Evolutionary conservation across 2,113 vertebrate genomes (phyloP).

Genomic region (Channa argus): DNA sequence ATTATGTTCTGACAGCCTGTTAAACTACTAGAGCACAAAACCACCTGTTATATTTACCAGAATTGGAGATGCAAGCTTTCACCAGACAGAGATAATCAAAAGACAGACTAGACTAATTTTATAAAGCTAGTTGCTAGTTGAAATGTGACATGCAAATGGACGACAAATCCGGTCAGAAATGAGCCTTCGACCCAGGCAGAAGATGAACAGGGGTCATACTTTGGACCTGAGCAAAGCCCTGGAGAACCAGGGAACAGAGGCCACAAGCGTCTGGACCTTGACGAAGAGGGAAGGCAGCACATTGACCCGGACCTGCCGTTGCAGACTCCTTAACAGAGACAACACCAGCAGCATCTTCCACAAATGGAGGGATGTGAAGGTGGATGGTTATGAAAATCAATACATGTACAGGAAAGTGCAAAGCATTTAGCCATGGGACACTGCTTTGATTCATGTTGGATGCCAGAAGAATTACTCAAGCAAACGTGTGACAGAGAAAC

Average conservation of each 20-base stretch:
- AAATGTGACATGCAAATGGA: conserved; percentile 13
- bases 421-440: not conserved
- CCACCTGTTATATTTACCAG: not conserved
- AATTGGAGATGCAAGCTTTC: not conserved
- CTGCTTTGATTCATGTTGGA: not conserved
- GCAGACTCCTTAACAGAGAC: conserved; percentile 88
- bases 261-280: conserved; percentile 84
- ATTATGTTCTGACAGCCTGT: not conserved
- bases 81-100: not conserved
- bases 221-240: conserved; percentile 65
- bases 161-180: not conserved
- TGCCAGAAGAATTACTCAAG: not conserved
- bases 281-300: conserved; percentile 85
- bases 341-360: conserved; percentile 89
- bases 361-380: conserved; percentile 35
- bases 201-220: conserved; percentile 60
- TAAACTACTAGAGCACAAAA: not conserved
- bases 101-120: not conserved
- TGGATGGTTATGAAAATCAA: conserved; percentile 11
- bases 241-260: conserved; percentile 64
- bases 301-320: conserved; percentile 87
- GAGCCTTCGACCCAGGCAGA: not conserved
- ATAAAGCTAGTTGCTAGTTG: conserved; percentile 15
- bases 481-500: not conserved
- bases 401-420: conserved; percentile 17